Evolutionary conservation across 2,797 vertebrate species (phyloP).

Genomic region (Microctenopoma stevenorrisi): DNA sequence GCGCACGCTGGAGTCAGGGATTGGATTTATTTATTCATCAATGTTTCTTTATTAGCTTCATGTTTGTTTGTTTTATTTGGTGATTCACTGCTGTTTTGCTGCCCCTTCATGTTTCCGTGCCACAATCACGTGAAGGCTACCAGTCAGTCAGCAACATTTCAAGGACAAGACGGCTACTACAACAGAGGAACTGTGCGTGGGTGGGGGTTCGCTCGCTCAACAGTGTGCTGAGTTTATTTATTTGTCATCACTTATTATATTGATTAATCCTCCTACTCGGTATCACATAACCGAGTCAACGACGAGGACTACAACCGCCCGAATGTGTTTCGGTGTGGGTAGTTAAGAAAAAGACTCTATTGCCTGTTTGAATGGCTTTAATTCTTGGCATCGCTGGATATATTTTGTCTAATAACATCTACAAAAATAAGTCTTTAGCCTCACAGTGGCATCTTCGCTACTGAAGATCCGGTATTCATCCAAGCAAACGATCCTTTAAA

Average conservation of each 20-base stretch:
- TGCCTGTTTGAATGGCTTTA: neutral
- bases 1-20: constrained; percentile 9
- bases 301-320: neutral
- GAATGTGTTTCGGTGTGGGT: neutral
- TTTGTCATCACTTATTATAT: neutral
- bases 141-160: constrained; percentile 7
- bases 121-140: constrained; percentile 20
- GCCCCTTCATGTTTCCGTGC: constrained; percentile 4
- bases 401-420: neutral
- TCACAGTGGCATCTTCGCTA: neutral
- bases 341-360: neutral
- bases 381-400: neutral
- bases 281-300: constrained; percentile 16
- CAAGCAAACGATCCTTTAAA: constrained; percentile 2
- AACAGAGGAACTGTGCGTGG: neutral
- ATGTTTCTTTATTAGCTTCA: neutral
- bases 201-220: constrained; percentile 5
- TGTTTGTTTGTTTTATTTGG: constrained; percentile 2
- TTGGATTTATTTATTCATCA: constrained; percentile 40
- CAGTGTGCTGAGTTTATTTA: neutral
- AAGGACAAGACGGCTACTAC: neutral
- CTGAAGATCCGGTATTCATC: neutral
- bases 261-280: constrained; percentile 19
- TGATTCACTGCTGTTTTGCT: constrained; percentile 3
- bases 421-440: neutral